phyloP scores from a whole-genome alignment of 92 coral and sea anemone genomes.

The Scolanthus callimorphus region DNA sequence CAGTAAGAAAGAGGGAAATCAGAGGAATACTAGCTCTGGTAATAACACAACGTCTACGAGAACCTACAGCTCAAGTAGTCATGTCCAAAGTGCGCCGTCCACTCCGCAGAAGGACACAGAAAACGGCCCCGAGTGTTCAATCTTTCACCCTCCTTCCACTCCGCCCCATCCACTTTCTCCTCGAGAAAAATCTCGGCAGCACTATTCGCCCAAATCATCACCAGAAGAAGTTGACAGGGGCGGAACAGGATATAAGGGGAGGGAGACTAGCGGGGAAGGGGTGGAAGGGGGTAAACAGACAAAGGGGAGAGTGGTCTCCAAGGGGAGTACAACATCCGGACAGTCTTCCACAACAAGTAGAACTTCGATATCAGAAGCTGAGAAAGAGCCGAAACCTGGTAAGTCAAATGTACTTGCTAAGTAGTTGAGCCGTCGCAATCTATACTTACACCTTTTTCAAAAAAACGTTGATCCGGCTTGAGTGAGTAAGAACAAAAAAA shows the following conservation, averaged over 20 bases:
- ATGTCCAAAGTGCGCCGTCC: constrained; percentile 1
- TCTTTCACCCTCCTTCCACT: background rate
- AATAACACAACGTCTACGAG: background rate
- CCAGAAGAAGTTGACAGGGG: constrained; percentile 21
- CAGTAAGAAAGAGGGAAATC: constrained; percentile 10
- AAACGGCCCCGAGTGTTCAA: background rate
- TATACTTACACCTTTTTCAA: no score
- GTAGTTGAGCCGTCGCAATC: no score
- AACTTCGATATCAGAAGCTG: constrained; percentile 33
- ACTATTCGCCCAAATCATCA: constrained; percentile 31
- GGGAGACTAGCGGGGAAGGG: constrained; percentile 4
- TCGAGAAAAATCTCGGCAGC: constrained; percentile 8
- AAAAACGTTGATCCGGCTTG: no score
- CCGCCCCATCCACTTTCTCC: constrained; percentile 33
- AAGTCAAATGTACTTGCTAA: no score
- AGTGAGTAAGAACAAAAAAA: no score
- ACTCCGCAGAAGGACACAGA: background rate
- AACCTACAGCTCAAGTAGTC: background rate
- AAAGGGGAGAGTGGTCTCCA: constrained; percentile 25
- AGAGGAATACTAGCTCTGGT: constrained; percentile 8
- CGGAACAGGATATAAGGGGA: constrained; percentile 36
- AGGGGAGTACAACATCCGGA: constrained; percentile 26
- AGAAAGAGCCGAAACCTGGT: constrained; percentile 68
- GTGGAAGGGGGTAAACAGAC: constrained; percentile 20
- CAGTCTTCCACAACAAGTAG: constrained; percentile 32